Percentiles rank a stretch among this genome's conserved stretches.
These are phyloP conservation scores for Shinisaurus crocodilurus DNA, from an alignment of 2,113 vertebrate genomes.

Conservation along the genomic window DNA sequence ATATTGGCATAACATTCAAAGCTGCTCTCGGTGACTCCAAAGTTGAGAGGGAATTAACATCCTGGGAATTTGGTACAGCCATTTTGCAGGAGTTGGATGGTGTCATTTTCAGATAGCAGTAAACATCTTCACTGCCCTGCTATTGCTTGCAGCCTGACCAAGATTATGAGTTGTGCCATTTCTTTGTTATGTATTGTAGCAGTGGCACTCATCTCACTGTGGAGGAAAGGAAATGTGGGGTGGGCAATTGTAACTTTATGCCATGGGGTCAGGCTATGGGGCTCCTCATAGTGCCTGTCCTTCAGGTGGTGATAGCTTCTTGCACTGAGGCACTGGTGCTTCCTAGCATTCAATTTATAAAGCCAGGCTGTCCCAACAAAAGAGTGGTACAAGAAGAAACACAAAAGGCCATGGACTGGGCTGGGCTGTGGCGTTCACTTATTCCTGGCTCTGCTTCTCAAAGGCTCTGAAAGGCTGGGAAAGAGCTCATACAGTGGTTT, in stretches of 20 bases:
- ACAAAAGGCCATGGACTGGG: not conserved
- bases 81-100: not conserved
- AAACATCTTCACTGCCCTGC: not conserved
- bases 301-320: not conserved
- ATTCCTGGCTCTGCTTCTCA: not conserved
- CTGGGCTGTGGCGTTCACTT: not conserved
- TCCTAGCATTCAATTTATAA: not conserved
- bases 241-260: not conserved
- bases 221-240: not conserved
- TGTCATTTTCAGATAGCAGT: not conserved
- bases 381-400: not conserved
- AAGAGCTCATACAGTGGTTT: no score
- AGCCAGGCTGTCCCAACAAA: not conserved
- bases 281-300: not conserved
- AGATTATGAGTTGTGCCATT: not conserved
- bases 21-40: not conserved
- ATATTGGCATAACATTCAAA: not conserved
- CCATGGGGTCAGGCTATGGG: not conserved
- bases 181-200: not conserved
- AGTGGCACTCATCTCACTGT: not conserved
- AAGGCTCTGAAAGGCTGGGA: no score
- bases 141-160: not conserved
- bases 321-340: not conserved
- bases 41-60: not conserved
- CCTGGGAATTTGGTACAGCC: not conserved